Evolutionary conservation across 2,113 vertebrate species (phyloP).

Genomic region (Apeltes quadracus): DNA sequence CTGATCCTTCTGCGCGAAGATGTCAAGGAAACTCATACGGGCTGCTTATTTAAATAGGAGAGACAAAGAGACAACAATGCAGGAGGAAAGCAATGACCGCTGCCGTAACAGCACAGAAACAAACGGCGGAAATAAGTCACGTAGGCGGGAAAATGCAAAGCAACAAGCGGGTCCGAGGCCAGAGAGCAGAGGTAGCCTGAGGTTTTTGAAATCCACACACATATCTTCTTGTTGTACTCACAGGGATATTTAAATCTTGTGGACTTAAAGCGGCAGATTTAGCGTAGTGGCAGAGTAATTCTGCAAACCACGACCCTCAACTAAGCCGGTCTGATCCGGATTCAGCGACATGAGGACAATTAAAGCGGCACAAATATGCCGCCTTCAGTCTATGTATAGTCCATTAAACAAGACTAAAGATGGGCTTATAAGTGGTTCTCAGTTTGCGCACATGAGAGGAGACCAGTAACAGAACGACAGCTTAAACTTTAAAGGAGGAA

Average conservation of each 20-base stretch:
- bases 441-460: slow-evolving; percentile 47
- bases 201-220: slow-evolving; percentile 68
- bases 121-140: slow-evolving; percentile 40
- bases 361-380: slow-evolving; percentile 34
- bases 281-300: slow-evolving; percentile 49
- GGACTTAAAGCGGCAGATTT: slow-evolving; percentile 65
- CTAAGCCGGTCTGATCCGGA: slow-evolving; percentile 70
- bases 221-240: slow-evolving; percentile 42
- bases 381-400: slow-evolving; percentile 46
- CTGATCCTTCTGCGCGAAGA: background rate
- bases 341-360: slow-evolving; percentile 65
- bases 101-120: background rate
- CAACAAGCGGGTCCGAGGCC: slow-evolving; percentile 44
- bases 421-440: slow-evolving; percentile 43
- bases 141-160: slow-evolving; percentile 44
- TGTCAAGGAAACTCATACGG: background rate
- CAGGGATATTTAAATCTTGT: slow-evolving; percentile 51
- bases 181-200: slow-evolving; percentile 51
- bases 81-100: slow-evolving; percentile 37
- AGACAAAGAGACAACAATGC: slow-evolving; percentile 14
- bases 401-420: slow-evolving; percentile 62
- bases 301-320: slow-evolving; percentile 57
- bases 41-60: slow-evolving; percentile 29
- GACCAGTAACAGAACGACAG: slow-evolving; percentile 26
- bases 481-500: too few relatives aligned